These are phyloP conservation scores for Frankliniella fusca DNA, from an alignment of 2,888 invertebrate genomes.

Conservation along the genomic window DNA sequence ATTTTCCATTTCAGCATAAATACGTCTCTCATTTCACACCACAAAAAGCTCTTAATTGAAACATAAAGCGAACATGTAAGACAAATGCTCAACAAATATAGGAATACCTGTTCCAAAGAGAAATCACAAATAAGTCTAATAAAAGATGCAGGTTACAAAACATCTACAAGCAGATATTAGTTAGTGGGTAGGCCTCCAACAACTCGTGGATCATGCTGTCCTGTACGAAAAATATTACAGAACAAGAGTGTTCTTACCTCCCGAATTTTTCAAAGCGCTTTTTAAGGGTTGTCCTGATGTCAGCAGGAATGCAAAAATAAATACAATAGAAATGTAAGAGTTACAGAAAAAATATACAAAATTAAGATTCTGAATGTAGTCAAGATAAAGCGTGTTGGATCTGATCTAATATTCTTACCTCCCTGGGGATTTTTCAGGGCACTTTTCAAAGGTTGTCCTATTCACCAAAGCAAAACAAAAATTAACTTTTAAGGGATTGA, in stretches of 20 bases:
- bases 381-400: no score
- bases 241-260: neutral
- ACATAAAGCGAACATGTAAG: conserved; percentile 32
- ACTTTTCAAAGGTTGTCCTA: conserved; percentile 45
- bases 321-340: neutral
- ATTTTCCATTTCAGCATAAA: conserved; percentile 46
- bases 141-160: conserved; percentile 9
- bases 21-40: no score
- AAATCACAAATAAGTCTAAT: neutral
- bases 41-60: conserved; percentile 37
- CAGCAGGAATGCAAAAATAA: neutral
- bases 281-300: conserved; percentile 17
- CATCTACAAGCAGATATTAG: conserved; percentile 19
- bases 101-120: neutral
- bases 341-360: neutral
- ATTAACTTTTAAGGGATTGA: neutral
- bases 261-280: conserved; percentile 17
- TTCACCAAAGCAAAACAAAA: conserved; percentile 46
- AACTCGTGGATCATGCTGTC: conserved; percentile 10
- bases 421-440: neutral
- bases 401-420: neutral
- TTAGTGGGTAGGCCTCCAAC: neutral
- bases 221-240: conserved; percentile 35
- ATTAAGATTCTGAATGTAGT: neutral
- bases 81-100: neutral